phyloP scores from a whole-genome alignment of 2,888 invertebrate genomes.

The Spialia ferax region DNA sequence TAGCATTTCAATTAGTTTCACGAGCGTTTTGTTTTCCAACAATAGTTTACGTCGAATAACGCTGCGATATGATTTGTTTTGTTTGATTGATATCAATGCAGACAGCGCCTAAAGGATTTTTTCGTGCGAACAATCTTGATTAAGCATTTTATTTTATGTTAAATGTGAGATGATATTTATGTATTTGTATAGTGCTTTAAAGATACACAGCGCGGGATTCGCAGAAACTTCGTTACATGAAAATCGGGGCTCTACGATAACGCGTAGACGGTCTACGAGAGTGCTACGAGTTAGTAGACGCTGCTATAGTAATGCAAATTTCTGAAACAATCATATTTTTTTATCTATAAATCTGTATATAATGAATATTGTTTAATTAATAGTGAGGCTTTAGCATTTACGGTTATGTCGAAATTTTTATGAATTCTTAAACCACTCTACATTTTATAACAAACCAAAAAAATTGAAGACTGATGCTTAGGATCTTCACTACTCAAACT shows the following conservation, averaged over 20 bases:
- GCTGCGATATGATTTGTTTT: conserved; percentile 58
- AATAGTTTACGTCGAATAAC: conserved; percentile 63
- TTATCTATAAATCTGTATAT: background rate
- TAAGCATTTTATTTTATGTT: background rate
- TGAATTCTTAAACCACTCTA: background rate
- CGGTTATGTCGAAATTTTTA: too few species aligned
- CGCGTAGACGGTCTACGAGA: background rate
- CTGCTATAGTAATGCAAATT: background rate
- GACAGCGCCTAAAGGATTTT: conserved; percentile 41
- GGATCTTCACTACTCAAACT: background rate
- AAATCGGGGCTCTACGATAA: background rate
- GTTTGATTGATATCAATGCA: conserved; percentile 55
- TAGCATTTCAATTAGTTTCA: conserved; percentile 80
- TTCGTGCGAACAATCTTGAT: background rate
- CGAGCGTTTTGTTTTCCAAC: conserved; percentile 72
- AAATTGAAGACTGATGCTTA: background rate
- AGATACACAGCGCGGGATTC: background rate
- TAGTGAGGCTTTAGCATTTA: too few species aligned
- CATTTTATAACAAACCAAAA: background rate
- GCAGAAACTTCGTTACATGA: background rate
- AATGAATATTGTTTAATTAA: background rate
- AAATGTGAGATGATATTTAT: background rate
- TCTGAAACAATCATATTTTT: background rate
- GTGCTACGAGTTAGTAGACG: background rate
- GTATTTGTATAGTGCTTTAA: background rate